A percentile compares a stretch with the other conserved stretches of the same genome.
Conservation (phyloP, 2,888 invertebrate genomes). For the Macrostomum cliftonense region DNA sequence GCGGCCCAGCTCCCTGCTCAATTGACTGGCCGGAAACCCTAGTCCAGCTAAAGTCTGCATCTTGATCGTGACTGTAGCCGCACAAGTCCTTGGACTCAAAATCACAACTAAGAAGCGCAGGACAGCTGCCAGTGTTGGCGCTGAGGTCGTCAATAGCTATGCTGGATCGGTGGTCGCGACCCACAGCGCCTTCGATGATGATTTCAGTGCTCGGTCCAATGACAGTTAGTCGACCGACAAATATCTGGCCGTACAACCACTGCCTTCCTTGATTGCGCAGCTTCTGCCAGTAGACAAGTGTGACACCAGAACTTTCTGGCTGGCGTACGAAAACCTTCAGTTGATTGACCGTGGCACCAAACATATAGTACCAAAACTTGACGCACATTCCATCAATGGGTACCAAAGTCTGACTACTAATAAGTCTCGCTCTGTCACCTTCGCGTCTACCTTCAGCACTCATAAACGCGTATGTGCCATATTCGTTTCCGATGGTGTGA, state of each 20-base stretch:
- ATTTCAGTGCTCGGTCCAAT: background rate
- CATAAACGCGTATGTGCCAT: slow-evolving; percentile 7
- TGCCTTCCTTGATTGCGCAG: no score
- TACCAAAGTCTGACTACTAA: slow-evolving; percentile 1
- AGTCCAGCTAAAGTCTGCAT: slow-evolving; percentile 25
- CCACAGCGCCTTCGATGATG: background rate
- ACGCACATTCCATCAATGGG: slow-evolving; percentile 4
- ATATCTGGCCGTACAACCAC: background rate
- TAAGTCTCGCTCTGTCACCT: background rate
- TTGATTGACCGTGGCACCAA: slow-evolving; percentile 20
- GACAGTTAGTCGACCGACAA: background rate
- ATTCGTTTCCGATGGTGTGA: slow-evolving; percentile 8
- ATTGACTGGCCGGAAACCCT: slow-evolving; percentile 15
- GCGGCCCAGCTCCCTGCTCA: slow-evolving; percentile 17
- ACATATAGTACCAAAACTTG: slow-evolving; percentile 26
- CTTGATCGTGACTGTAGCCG: slow-evolving; percentile 18
- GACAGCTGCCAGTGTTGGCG: slow-evolving; percentile 5
- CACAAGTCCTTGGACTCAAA: slow-evolving; percentile 24
- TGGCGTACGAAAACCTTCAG: slow-evolving; percentile 19
- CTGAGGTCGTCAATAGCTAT: background rate
- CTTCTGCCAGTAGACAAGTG: no score
- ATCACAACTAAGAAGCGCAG: slow-evolving; percentile 16
- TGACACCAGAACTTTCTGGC: background rate
- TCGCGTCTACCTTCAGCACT: background rate
- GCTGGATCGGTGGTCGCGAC: background rate